These are phyloP conservation scores for Sinonovacula constricta DNA, from an alignment of 1,140 invertebrate genomes.

Conservation along the genomic window DNA sequence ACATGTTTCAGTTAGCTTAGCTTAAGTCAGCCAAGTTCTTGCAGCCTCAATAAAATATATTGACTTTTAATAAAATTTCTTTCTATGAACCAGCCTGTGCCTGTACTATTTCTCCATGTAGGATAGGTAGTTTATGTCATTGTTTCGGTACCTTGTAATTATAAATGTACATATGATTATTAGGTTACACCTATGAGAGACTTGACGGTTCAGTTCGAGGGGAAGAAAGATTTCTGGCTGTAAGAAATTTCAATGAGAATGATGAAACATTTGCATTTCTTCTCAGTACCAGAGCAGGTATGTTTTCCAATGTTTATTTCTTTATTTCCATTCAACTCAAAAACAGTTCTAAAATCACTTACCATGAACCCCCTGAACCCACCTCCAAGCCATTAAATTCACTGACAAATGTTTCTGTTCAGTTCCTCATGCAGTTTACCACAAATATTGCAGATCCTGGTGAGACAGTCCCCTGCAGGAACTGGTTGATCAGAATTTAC, in stretches of 20 bases:
- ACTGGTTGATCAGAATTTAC: too few species aligned
- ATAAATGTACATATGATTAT: not conserved
- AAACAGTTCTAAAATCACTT: too few species aligned
- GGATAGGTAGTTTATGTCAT: too few species aligned
- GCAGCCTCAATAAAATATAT: too few species aligned
- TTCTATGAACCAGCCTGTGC: too few species aligned
- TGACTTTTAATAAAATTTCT: too few species aligned
- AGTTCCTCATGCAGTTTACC: not conserved
- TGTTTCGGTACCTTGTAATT: too few species aligned
- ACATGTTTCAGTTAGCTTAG: too few species aligned
- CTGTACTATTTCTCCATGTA: too few species aligned
- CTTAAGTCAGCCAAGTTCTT: too few species aligned
- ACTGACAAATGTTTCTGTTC: not conserved
- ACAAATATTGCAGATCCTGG: too few species aligned
- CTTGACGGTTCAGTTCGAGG: constrained; percentile 99
- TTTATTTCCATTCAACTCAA: not conserved
- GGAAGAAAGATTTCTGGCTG: constrained; percentile 97
- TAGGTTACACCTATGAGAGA: constrained; percentile 90
- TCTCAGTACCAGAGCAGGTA: constrained; percentile 96
- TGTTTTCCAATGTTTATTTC: not conserved
- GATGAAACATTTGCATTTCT: constrained; percentile 99
- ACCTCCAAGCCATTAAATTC: not conserved
- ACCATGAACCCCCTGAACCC: not conserved
- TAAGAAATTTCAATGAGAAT: constrained; percentile 93
- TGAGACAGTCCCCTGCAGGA: too few species aligned